Conservation (phyloP, 2,888 invertebrate species). For the Zhuqinia jingwanae region DNA sequence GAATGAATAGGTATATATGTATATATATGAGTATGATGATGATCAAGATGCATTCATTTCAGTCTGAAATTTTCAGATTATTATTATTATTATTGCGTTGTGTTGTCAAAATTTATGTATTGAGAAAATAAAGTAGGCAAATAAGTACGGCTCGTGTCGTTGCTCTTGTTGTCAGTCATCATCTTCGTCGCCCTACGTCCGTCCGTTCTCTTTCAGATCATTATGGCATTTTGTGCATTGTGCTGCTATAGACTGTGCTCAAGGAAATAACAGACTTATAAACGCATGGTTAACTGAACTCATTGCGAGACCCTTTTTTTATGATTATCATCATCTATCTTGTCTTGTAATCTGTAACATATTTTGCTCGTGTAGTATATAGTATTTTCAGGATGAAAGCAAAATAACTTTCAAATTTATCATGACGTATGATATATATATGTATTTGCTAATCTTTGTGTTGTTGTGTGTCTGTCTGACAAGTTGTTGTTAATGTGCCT, state of each 20-base stretch:
- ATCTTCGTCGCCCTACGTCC: neutral
- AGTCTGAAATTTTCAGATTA: neutral
- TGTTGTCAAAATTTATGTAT: too few relatives aligned
- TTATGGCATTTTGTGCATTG: conserved; percentile 14
- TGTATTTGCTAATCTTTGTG: neutral
- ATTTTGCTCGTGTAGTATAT: conserved; percentile 1
- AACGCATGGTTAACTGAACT: conserved; percentile 21
- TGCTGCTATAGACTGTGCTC: too few relatives aligned
- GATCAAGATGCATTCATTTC: conserved; percentile 3
- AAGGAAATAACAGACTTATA: conserved; percentile 23
- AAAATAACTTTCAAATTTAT: neutral
- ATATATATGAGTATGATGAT: too few relatives aligned
- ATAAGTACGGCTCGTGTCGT: conserved; percentile 1
- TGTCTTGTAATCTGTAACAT: conserved; percentile 1
- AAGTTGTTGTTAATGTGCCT: conserved; percentile 5
- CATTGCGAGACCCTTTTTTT: neutral
- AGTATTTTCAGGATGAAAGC: neutral
- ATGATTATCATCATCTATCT: conserved; percentile 4
- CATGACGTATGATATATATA: neutral
- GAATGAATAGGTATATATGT: too few relatives aligned
- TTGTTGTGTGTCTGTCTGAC: neutral
- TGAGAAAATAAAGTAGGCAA: conserved; percentile 28
- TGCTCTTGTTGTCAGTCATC: conserved; percentile 22
- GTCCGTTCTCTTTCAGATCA: conserved; percentile 17
- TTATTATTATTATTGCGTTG: neutral